These are phyloP conservation scores for Eulemur coronatus DNA, from an alignment of 2,797 vertebrate genomes.

Conservation along the genomic window DNA sequence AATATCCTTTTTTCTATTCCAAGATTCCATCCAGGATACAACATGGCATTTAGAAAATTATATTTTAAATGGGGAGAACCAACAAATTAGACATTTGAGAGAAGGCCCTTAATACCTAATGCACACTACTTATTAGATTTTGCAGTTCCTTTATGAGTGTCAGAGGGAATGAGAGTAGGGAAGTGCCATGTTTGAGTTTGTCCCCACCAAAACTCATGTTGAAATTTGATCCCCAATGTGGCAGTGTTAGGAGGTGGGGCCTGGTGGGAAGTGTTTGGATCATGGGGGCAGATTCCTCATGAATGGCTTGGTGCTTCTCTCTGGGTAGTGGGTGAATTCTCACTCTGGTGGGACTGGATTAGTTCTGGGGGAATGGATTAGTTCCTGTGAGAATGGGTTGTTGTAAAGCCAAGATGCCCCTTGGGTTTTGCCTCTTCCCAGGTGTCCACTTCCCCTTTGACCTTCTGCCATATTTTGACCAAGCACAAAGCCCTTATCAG, in stretches of 20 bases:
- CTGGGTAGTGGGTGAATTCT: neutral
- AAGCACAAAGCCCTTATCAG: neutral
- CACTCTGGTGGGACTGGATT: neutral
- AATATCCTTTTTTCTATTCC: neutral
- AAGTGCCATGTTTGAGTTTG: neutral
- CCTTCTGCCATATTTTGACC: neutral
- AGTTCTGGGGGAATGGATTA: neutral
- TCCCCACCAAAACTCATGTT: neutral
- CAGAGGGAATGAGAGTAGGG: neutral
- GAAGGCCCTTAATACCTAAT: neutral
- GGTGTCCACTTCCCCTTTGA: neutral
- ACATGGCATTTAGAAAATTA: constrained; percentile 16
- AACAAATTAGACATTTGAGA: neutral
- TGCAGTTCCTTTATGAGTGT: neutral
- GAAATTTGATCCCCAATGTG: neutral
- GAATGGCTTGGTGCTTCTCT: neutral
- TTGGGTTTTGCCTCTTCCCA: neutral
- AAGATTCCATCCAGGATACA: neutral
- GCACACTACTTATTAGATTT: neutral
- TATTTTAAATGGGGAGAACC: neutral
- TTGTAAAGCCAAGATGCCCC: neutral
- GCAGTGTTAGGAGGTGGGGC: neutral
- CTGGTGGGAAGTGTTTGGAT: neutral
- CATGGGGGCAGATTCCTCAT: neutral
- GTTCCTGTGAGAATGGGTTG: neutral